Evolutionary conservation across 2,113 vertebrate species (phyloP).

Genomic region (Arizona elegans): DNA sequence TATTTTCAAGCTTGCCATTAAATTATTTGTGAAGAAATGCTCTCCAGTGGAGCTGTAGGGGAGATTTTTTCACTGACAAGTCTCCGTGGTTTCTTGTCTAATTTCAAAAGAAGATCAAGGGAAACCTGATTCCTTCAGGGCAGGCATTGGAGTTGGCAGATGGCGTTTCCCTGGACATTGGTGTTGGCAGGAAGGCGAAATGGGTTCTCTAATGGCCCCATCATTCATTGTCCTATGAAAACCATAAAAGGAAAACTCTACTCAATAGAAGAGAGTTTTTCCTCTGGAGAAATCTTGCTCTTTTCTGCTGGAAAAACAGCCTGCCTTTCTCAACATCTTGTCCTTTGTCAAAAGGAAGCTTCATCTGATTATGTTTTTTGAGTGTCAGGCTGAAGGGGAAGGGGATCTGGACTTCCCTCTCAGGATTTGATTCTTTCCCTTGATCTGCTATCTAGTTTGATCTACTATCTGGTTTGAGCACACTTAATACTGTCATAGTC

Average conservation of each 20-base stretch:
- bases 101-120: background rate
- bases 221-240: constrained; percentile 41
- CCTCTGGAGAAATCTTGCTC: constrained; percentile 25
- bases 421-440: background rate
- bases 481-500: too few species aligned
- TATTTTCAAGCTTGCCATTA: background rate
- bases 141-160: constrained; percentile 15
- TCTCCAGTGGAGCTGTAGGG: background rate
- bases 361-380: background rate
- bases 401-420: background rate
- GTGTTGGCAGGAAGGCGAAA: constrained; percentile 16
- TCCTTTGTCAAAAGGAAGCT: background rate
- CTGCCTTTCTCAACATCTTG: background rate
- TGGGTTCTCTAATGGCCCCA: constrained; percentile 14
- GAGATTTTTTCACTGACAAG: background rate
- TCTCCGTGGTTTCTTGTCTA: background rate
- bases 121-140: background rate
- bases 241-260: constrained; percentile 21
- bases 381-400: background rate
- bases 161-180: constrained; percentile 27
- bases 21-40: constrained; percentile 12
- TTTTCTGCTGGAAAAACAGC: constrained; percentile 3
- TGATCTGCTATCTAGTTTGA: background rate
- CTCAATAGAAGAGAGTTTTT: background rate
- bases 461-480: background rate